phyloP scores from a whole-genome alignment of 1,140 invertebrate species.

The Calycopis cecrops region DNA sequence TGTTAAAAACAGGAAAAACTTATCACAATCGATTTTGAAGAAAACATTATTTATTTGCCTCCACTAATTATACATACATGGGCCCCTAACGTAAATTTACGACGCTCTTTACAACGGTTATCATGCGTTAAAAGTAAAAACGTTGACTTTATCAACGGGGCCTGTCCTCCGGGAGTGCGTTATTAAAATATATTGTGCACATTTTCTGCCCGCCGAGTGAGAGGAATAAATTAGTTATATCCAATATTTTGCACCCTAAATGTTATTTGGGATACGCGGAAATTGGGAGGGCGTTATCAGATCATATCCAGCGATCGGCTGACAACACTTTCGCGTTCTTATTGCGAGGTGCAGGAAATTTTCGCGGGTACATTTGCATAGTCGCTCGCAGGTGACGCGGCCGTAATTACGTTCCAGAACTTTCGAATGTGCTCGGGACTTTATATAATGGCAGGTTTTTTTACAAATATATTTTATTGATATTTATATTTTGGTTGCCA shows the following conservation, averaged over 20 bases:
- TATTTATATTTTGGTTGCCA: too few species aligned
- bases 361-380: slow-evolving; percentile 55
- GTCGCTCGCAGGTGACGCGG: slow-evolving; percentile 61
- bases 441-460: slow-evolving; percentile 40
- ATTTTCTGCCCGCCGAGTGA: slow-evolving; percentile 39
- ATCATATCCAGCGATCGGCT: slow-evolving; percentile 47
- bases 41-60: not conserved
- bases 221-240: slow-evolving; percentile 70
- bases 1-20: too few species aligned
- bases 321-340: slow-evolving; percentile 55
- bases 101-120: slow-evolving; percentile 42
- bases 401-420: slow-evolving; percentile 62
- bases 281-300: slow-evolving; percentile 67
- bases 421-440: slow-evolving; percentile 32
- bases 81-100: slow-evolving; percentile 43
- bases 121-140: slow-evolving; percentile 55
- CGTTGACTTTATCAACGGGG: slow-evolving; percentile 60
- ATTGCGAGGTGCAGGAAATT: slow-evolving; percentile 65
- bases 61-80: too few species aligned
- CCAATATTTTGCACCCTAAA: slow-evolving; percentile 72
- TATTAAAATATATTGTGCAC: slow-evolving; percentile 73
- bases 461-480: not conserved
- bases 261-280: slow-evolving; percentile 61
- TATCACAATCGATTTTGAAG: too few species aligned
- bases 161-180: slow-evolving; percentile 57